phyloP scores from a whole-genome alignment of 2,888 invertebrate species.

The Pammene aurita region DNA sequence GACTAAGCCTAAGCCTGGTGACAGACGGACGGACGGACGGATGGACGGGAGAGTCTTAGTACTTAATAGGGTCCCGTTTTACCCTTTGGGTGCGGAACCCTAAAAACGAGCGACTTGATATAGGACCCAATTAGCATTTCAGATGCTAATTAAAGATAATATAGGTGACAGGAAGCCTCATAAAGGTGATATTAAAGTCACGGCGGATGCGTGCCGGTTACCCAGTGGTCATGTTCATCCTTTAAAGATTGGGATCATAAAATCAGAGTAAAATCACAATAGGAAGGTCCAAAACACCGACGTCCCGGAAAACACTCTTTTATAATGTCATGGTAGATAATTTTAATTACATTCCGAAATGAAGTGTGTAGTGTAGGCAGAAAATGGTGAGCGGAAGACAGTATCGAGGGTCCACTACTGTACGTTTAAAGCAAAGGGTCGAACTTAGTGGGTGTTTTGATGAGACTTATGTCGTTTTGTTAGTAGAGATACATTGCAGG shows the following conservation, averaged over 20 bases:
- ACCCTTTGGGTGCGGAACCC: too few species aligned
- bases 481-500: slow-evolving; percentile 55
- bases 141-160: background rate
- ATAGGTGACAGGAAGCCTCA: background rate
- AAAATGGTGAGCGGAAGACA: slow-evolving; percentile 44
- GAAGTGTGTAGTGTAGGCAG: slow-evolving; percentile 14
- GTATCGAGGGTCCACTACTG: slow-evolving; percentile 37
- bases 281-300: background rate
- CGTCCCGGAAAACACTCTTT: slow-evolving; percentile 27
- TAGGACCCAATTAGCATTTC: background rate
- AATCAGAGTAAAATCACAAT: background rate
- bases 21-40: too few species aligned
- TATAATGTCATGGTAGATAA: slow-evolving; percentile 35
- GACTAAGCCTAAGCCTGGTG: too few species aligned
- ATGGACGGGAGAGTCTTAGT: too few species aligned
- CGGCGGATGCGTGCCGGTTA: background rate
- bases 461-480: slow-evolving; percentile 3
- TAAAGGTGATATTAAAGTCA: background rate
- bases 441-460: background rate
- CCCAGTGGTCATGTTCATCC: background rate
- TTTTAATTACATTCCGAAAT: slow-evolving; percentile 37
- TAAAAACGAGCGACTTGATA: too few species aligned
- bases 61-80: too few species aligned
- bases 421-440: background rate
- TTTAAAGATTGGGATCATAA: background rate